Base-by-base conservation (phyloP, 2,888 invertebrate genomes). In the Caenorhabditis sp. region DNA sequence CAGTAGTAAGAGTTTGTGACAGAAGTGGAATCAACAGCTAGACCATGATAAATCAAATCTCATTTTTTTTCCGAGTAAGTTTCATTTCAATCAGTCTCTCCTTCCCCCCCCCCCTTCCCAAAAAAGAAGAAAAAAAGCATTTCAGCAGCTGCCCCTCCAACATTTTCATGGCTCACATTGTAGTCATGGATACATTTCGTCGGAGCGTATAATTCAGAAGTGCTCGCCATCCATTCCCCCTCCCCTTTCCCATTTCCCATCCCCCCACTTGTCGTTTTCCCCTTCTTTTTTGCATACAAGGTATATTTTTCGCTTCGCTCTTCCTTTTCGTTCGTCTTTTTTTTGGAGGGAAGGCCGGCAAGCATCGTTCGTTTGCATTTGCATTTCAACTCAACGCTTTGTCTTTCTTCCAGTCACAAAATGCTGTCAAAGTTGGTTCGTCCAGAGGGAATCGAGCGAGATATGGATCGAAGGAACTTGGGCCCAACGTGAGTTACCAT, bases 1-100 rank as follows among this genome's bases (percentile, higher is more conserved):
- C 67, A 1, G 51, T 76, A n/a, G 53, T 76, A 3, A 60, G 40
- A 18, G 76, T 76, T 22, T 67, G 53, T 26, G 56, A 67, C 6
- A 32, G 67, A 28, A 74, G 74, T 58, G 58, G 37, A 18, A 58
- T 60, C 26, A 11, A 37, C 22, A 56, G 24, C 8, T 44, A n/a
- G n/a, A n/a, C n/a, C n/a, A n/a, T n/a, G n/a, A n/a, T n/a, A n/a
- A n/a, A n/a, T n/a, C n/a, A n/a, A n/a, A n/a, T n/a, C n/a, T n/a
- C n/a, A n/a, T n/a, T n/a, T n/a, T n/a, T n/a, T n/a, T n/a, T n/a
- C n/a, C n/a, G n/a, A n/a, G n/a, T n/a, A n/a, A n/a, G n/a, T n/a
- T n/a, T n/a, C n/a, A n/a, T n/a, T n/a, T n/a, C n/a, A n/a, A n/a
- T 32, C 32, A 32, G 32, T 9, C 32, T 9, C 9, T 32, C 9